phyloP scores from a whole-genome alignment of 2,113 vertebrate species.

The Rhizomys pruinosus region DNA sequence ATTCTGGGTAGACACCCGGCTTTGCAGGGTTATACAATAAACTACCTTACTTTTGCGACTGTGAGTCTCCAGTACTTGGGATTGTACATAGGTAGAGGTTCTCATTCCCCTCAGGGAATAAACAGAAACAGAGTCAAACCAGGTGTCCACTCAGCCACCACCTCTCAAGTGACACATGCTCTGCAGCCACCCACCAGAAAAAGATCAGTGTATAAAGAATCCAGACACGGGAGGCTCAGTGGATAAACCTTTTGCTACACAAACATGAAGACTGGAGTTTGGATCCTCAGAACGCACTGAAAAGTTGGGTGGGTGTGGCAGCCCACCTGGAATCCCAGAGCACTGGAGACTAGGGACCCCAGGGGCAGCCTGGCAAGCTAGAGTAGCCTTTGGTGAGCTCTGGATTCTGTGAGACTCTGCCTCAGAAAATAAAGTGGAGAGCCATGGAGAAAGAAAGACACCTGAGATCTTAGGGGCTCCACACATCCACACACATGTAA shows the following conservation, averaged over 20 bases:
- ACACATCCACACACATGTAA: not conserved
- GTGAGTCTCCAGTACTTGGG: not conserved
- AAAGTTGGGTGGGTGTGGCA: not conserved
- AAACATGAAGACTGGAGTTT: too few species aligned
- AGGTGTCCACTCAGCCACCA: too few species aligned
- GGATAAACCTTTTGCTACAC: not conserved
- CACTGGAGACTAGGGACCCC: not conserved
- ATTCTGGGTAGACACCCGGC: too few species aligned
- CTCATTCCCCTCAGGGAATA: not conserved
- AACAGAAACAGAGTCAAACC: not conserved
- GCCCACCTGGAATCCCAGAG: too few species aligned
- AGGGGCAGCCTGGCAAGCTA: too few species aligned
- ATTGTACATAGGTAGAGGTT: too few species aligned
- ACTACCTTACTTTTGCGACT: not conserved
- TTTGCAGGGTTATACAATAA: not conserved
- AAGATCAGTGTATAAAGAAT: not conserved
- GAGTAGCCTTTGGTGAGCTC: not conserved
- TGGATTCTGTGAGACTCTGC: not conserved
- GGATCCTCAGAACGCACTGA: not conserved
- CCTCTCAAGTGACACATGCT: not conserved
- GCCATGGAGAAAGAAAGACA: not conserved
- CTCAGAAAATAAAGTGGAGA: not conserved
- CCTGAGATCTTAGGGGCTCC: not conserved
- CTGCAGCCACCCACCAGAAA: not conserved
- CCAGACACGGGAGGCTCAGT: not conserved